Evolutionary conservation across 2,113 vertebrate genomes (phyloP), one percentile per base, ranked within the genome.

Genomic region (Xyliphius kryptos): DNA sequence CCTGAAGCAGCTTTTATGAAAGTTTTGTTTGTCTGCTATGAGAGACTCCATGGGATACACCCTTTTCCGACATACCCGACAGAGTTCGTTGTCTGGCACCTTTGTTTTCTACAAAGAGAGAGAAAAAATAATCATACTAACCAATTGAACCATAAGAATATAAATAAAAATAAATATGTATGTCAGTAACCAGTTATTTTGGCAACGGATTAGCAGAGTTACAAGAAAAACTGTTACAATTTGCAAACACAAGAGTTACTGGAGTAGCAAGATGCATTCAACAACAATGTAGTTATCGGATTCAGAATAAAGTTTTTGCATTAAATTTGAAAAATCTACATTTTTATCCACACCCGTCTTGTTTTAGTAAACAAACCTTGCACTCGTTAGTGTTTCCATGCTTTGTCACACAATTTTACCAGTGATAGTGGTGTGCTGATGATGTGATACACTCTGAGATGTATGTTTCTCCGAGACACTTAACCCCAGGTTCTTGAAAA

Each of bases 31-130:
- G 89, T 99, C 95, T 0, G 91, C 92, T 52, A 90, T 79, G 21
- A 99, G 88, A 52, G 85, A 82, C 71, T 99, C 96, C 96, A 99
- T 92, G 82, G 92, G 92, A 77, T 99, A 99, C 72, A 97, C 96
- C 74, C 83, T 91, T 87, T 89, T 93, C 85, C 87, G 91, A 84
- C 95, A 99, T 73, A 83, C 86, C 74, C 68, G 83, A 85, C 96
- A 99, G 3, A 70, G 89, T 85, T 97, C 93, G 72, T 89, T 90
- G 80, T 94, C 90, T 80, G 88, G 92, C 83, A 91, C 81, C 74
- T 84, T 88, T 77, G 85, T 89, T 87, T 89, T 98, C 95, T 97
- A 78, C 67, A 83, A 81, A 32, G 54, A 76, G 69, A n/a, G n/a
- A n/a, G n/a, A n/a, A n/a, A n/a, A n/a, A n/a, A n/a, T n/a, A n/a